Base-by-base conservation (phyloP, 2,797 vertebrate genomes). In the Peromyscus attwateri region DNA sequence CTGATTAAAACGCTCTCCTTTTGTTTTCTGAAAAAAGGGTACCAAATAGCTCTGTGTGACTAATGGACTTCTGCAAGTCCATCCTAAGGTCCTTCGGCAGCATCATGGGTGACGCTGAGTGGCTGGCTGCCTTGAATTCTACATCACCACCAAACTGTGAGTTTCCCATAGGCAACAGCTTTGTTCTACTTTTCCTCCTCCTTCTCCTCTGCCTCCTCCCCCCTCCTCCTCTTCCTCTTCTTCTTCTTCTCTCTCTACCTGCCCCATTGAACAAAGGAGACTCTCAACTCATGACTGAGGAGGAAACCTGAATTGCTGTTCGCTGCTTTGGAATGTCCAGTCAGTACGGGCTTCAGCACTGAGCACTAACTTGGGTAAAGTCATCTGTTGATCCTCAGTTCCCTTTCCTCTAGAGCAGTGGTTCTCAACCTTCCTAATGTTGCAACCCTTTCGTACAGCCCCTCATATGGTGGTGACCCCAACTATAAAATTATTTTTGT, bases 371-470 rank as follows among this genome's bases (percentile, higher is more conserved):
- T 93, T 52, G 80, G 70, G 46, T 71, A 66, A 96, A 87, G 87
- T 77, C 43, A 92, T 77, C 43, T 64, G 75, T 92, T 27, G 60
- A 80, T 87, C 37, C 90, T 96, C 66, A 29, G 55, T 87, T 77
- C 71, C 49, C 99, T 85, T 91, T 75, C 9, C 19, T 40, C 71
- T 73, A 11, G 17, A 73, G n/a, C 21, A 1, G 70, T 5, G 21
- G 71, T 23, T 40, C n/a, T 37, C 70, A 73, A 3, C 10, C 19
- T 73, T 73, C 70, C n/a, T 73, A 73, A 73, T 14, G 19, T 21
- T 40, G 37, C 10, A 6, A 23, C n/a, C 37, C 71, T 37, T n/a
- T 37, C 5, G 21, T 34, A 71, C 8, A n/a, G 68, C 17, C 17
- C 68, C 7, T 25, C 37, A 12, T 13, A 19, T 10, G 11, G 21